Conservation (phyloP, 2,888 invertebrate species). For the Zelleria hepariella region DNA sequence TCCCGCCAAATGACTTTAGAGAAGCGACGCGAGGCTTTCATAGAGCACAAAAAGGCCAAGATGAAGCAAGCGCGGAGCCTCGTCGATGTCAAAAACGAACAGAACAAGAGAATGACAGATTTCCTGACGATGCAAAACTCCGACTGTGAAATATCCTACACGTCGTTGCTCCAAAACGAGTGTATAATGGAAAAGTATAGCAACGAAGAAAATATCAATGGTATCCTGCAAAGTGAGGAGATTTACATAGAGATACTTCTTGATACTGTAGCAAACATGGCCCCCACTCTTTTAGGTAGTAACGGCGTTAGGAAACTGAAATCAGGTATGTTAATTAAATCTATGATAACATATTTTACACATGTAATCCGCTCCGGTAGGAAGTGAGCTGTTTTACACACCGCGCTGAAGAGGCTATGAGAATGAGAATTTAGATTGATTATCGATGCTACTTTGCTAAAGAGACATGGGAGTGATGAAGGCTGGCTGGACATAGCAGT, state of each 20-base stretch:
- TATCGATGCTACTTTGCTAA: no score
- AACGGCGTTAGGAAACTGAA: constrained; percentile 74
- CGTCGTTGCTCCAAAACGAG: constrained; percentile 53
- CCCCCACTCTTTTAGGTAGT: constrained; percentile 73
- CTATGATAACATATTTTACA: no score
- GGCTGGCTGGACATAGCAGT: no score
- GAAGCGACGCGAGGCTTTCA: constrained; percentile 51
- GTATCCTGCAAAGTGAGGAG: constrained; percentile 77
- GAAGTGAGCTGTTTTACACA: no score
- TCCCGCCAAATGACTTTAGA: constrained; percentile 40
- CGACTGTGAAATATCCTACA: constrained; percentile 57
- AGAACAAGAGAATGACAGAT: constrained; percentile 41
- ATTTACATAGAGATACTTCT: constrained; percentile 75
- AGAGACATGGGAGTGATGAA: no score
- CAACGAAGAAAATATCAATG: constrained; percentile 72
- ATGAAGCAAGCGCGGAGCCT: constrained; percentile 53
- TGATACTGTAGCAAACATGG: constrained; percentile 70
- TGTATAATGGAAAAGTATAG: constrained; percentile 49
- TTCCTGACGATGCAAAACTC: constrained; percentile 47
- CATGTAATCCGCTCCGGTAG: no score
- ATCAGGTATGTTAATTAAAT: constrained; percentile 43
- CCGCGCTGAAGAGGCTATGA: no score
- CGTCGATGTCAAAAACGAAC: constrained; percentile 47
- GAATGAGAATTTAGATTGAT: no score
- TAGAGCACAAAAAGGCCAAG: constrained; percentile 52